Evolutionary conservation across 2,113 vertebrate species (phyloP).

Genomic region (Rhabdomys dilectus): DNA sequence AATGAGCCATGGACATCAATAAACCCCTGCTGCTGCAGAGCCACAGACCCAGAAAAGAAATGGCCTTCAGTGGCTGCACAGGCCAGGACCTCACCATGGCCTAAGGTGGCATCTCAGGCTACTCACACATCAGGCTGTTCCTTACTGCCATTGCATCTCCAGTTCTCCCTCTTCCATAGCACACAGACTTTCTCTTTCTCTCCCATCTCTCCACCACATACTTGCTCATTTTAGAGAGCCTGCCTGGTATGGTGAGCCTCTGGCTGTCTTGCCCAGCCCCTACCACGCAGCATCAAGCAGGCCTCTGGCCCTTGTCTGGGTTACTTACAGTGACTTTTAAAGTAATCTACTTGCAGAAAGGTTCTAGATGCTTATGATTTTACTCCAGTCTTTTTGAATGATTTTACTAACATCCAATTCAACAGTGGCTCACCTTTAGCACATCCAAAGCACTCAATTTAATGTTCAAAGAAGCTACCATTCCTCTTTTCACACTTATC

Average conservation of each 20-base stretch:
- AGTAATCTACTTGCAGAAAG: constrained; percentile 36
- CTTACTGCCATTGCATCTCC: background rate
- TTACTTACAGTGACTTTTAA: constrained; percentile 41
- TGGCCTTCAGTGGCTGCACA: background rate
- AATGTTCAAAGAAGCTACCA: constrained; percentile 70
- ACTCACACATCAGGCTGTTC: background rate
- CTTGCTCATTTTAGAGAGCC: too few species aligned
- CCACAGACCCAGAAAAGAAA: background rate
- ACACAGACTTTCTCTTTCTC: too few species aligned
- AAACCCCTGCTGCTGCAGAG: background rate
- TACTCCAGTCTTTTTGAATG: constrained; percentile 10
- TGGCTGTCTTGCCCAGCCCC: too few species aligned
- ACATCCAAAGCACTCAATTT: constrained; percentile 63
- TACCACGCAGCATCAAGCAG: too few species aligned
- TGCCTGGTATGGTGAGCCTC: too few species aligned
- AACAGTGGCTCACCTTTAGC: constrained; percentile 45
- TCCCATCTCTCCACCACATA: too few species aligned
- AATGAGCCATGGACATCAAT: background rate
- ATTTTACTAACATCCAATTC: constrained; percentile 54
- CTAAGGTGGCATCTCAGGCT: background rate
- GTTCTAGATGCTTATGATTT: constrained; percentile 53
- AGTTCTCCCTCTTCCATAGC: too few species aligned
- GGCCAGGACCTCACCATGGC: background rate
- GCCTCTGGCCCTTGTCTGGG: too few species aligned
- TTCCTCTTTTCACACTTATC: constrained; percentile 62